Evolutionary conservation across 2,113 vertebrate species (phyloP).

Genomic region (Sander vitreus): DNA sequence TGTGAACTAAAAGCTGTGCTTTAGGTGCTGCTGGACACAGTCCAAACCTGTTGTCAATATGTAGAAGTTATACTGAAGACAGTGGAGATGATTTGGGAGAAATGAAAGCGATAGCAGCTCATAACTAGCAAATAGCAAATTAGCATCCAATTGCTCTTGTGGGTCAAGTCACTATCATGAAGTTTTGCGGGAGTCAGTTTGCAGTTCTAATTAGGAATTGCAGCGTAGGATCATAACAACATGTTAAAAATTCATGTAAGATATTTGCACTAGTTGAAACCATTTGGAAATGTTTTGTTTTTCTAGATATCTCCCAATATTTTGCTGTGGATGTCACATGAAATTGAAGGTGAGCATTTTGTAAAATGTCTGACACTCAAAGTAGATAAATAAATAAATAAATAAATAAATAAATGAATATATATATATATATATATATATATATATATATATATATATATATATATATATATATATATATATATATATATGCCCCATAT

Average conservation of each 20-base stretch:
- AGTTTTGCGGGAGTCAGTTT: constrained; percentile 78
- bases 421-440: constrained; percentile 60
- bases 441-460: constrained; percentile 60
- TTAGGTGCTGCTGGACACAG: constrained; percentile 24
- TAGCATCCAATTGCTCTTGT: constrained; percentile 82
- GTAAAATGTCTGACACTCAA: constrained; percentile 71
- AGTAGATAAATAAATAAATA: constrained; percentile 68
- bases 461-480: constrained; percentile 53
- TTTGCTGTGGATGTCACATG: constrained; percentile 75
- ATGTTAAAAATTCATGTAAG: constrained; percentile 84
- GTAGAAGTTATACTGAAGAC: constrained; percentile 44
- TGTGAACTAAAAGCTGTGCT: constrained; percentile 21
- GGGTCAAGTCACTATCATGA: constrained; percentile 76
- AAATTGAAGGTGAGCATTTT: constrained; percentile 77
- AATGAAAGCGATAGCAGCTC: constrained; percentile 60
- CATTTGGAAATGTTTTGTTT: constrained; percentile 78
- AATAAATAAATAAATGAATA: constrained; percentile 49
- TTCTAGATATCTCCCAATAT: constrained; percentile 73
- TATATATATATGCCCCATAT: constrained; percentile 53
- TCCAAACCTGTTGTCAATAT: constrained; percentile 26
- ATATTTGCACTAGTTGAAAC: constrained; percentile 84
- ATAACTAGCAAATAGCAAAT: constrained; percentile 80
- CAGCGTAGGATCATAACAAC: constrained; percentile 80
- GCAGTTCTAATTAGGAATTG: constrained; percentile 82
- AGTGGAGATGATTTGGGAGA: constrained; percentile 44